Evolutionary conservation across 1,140 invertebrate genomes (phyloP).

Genomic region (Ceratina japonica): DNA sequence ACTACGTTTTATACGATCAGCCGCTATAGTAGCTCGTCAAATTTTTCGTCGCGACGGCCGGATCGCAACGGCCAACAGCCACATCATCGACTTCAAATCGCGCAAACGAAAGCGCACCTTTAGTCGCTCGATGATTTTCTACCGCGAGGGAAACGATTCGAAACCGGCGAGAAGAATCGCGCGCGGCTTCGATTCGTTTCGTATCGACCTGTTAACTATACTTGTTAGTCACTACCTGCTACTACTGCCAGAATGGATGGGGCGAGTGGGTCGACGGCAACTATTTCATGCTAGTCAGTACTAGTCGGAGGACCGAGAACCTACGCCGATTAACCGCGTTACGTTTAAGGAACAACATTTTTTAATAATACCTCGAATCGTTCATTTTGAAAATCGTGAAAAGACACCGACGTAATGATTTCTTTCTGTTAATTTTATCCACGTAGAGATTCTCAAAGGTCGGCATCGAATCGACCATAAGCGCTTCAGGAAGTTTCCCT

Average conservation of each 20-base stretch:
- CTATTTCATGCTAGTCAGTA: conserved; percentile 51
- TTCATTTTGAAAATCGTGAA: too few species aligned
- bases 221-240: conserved; percentile 43
- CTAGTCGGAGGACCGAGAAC: conserved; percentile 41
- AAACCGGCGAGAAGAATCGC: background rate
- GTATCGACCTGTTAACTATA: conserved; percentile 13
- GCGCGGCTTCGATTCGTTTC: background rate
- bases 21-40: too few species aligned
- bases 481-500: conserved; percentile 51
- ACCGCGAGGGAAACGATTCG: background rate
- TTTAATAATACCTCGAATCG: too few species aligned
- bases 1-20: too few species aligned
- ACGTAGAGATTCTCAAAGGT: background rate
- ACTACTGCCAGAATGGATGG: conserved; percentile 63
- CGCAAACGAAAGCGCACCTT: too few species aligned
- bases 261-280: conserved; percentile 47
- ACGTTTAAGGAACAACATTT: background rate
- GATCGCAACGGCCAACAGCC: too few species aligned
- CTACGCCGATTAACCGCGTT: conserved; percentile 10
- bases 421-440: too few species aligned
- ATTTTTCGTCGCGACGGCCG: too few species aligned
- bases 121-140: conserved; percentile 1
- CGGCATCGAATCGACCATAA: conserved; percentile 20
- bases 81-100: too few species aligned
- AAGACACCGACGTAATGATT: background rate